phyloP scores from a whole-genome alignment of 35 echinoderm and acorn worm genomes.

The Nesometra sesokonis region DNA sequence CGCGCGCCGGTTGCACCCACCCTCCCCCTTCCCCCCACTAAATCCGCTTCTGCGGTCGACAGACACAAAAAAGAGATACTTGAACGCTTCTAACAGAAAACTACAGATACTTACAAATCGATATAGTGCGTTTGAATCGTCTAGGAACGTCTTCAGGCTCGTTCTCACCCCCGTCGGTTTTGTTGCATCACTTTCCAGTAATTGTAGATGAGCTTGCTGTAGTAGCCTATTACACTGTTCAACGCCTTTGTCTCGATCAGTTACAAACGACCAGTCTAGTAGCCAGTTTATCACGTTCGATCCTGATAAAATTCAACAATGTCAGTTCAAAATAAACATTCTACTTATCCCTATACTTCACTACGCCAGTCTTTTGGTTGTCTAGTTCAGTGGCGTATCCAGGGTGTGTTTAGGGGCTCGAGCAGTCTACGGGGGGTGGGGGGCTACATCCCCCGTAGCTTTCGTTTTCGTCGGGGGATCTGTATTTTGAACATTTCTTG shows the following conservation, averaged over 20 bases:
- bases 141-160: conserved; percentile 24
- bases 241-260: conserved; percentile 33
- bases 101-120: conserved; percentile 67
- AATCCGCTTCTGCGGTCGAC: too few species aligned
- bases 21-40: too few species aligned
- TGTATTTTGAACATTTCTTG: too few species aligned
- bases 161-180: neutral
- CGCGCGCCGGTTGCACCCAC: too few species aligned
- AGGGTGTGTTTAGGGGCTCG: neutral
- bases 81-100: too few species aligned
- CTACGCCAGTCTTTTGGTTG: too few species aligned
- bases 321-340: too few species aligned
- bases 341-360: too few species aligned
- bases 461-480: too few species aligned
- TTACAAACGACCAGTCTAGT: conserved; percentile 69
- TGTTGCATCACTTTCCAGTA: conserved; percentile 31
- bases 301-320: conserved; percentile 41
- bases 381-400: neutral
- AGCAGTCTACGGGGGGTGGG: neutral
- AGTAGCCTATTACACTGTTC: conserved; percentile 41
- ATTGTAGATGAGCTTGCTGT: conserved; percentile 52
- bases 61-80: too few species aligned
- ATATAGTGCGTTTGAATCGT: conserved; percentile 63
- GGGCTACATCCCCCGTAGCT: too few species aligned
- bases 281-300: conserved; percentile 59